Evolutionary conservation across 2,888 invertebrate species (phyloP), one percentile per base, ranked within the genome.

Genomic region (Norana najaformis): DNA sequence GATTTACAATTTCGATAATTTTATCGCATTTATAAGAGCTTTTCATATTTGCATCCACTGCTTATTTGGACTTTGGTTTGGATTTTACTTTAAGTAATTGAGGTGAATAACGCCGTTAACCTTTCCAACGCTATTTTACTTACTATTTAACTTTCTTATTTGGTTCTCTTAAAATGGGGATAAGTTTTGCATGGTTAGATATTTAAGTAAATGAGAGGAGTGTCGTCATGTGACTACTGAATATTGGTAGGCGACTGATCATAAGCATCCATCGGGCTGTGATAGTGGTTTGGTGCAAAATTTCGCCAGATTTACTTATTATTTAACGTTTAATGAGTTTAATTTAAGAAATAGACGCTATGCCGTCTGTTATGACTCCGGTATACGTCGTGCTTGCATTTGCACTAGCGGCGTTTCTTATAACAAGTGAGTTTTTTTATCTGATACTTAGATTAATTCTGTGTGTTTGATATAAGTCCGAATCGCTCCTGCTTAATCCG

Each of bases 351-450:
- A 85, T 36, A 35, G 85, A 85, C 85, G 85, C 85, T 20, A 85
- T 85, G 85, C 36, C 85, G 85, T 85, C 4, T 36, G 36, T 36
- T 36, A 35, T 85, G 37, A 85, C 85, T 35, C 85, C 85, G 20
- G 85, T 85, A 23, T 85, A 85, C 85, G 35, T 85, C 37, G 85
- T 85, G 36, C 35, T 85, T 36, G 4, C 85, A n/a, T 23, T 85
- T 5, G 85, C 85, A 36, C 36, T 85, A 20, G 13, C 85, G 85
- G 35, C 85, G 35, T 85, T 85, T 85, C 36, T 85, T 18, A 85
- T 85, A 36, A 85, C 85, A 85, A 85, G 85, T 85, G 85, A 85
- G 85, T 85, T 85, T 35, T n/a, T 69, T 69, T 6, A n/a, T 69
- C 69, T 20, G 20, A 47, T 69, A n/a, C 8, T 53, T 53, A 53